phyloP scores from a whole-genome alignment of 2,113 vertebrate genomes.

The Astatotilapia flaviijosephi region DNA sequence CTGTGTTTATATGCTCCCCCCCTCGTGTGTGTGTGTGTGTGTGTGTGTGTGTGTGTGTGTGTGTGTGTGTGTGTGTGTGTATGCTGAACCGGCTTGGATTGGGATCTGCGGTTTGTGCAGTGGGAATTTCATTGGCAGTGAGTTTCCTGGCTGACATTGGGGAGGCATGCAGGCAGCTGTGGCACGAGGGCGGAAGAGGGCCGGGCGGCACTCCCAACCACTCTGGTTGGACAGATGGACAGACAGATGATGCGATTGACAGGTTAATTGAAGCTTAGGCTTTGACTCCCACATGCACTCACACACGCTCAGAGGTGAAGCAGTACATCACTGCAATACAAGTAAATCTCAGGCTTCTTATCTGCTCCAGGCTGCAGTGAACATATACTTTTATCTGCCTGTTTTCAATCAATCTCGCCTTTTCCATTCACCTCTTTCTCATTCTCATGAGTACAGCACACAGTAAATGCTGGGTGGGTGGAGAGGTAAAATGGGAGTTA shows the following conservation, averaged over 20 bases:
- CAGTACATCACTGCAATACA: neutral
- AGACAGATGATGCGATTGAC: conserved; percentile 11
- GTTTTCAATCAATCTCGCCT: neutral
- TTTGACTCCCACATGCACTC: neutral
- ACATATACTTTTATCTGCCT: neutral
- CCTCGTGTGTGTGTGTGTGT: neutral
- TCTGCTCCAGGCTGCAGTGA: neutral
- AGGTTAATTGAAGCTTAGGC: conserved; percentile 16
- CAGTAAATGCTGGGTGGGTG: neutral
- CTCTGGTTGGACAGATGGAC: neutral
- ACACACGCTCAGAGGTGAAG: neutral
- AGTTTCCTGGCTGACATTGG: conserved; percentile 28
- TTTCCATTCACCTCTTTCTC: neutral
- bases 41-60: neutral
- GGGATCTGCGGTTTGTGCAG: neutral
- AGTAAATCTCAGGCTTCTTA: neutral
- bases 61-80: neutral
- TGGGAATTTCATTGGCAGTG: conserved; percentile 51
- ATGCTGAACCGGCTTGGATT: neutral
- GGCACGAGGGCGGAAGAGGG: neutral
- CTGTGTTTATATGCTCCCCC: too few relatives aligned
- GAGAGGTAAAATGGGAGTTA: neutral
- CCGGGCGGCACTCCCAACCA: conserved; percentile 33
- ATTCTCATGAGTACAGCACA: neutral
- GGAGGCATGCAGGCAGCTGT: neutral